Evolutionary conservation across 2,113 vertebrate genomes (phyloP).

Genomic region (Heloderma charlesbogerti): DNA sequence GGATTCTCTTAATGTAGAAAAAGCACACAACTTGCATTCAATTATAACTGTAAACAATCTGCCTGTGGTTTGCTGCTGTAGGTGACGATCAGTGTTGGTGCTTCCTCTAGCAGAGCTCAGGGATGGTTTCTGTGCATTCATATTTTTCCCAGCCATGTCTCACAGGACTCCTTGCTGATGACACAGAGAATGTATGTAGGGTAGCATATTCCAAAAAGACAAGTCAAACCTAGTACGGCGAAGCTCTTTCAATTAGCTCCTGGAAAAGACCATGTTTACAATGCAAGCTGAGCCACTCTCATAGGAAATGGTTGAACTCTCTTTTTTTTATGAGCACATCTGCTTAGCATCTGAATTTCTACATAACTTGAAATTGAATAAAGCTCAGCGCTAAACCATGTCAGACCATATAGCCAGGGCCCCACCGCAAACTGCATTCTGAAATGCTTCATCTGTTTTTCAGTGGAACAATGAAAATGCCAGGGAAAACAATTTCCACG

Average conservation of each 20-base stretch:
- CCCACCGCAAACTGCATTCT: conserved; percentile 34
- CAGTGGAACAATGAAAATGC: background rate
- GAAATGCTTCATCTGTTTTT: conserved; percentile 38
- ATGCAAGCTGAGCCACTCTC: conserved; percentile 53
- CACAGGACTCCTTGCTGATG: conserved; percentile 35
- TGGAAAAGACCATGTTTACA: conserved; percentile 39
- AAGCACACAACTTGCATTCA: background rate
- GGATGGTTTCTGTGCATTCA: conserved; percentile 10
- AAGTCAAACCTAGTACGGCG: conserved; percentile 43
- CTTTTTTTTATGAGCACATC: conserved; percentile 39
- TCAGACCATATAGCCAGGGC: background rate
- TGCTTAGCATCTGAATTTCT: conserved; percentile 65
- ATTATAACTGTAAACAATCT: background rate
- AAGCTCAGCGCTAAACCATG: conserved; percentile 44
- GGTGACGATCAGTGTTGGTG: conserved; percentile 3
- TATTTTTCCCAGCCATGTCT: conserved; percentile 40
- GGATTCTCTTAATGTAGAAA: background rate
- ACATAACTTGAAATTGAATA: conserved; percentile 50
- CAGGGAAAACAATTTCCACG: conserved; percentile 17
- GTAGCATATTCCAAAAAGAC: conserved; percentile 23
- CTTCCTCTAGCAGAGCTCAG: conserved; percentile 30
- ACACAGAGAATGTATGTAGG: conserved; percentile 32
- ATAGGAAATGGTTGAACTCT: conserved; percentile 55
- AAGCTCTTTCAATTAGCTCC: conserved; percentile 28
- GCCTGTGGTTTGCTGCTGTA: background rate